A percentile compares a stretch with the other conserved stretches of the same genome.
Conservation (phyloP, 1,140 invertebrate species). For the Bombus difficillimus region DNA sequence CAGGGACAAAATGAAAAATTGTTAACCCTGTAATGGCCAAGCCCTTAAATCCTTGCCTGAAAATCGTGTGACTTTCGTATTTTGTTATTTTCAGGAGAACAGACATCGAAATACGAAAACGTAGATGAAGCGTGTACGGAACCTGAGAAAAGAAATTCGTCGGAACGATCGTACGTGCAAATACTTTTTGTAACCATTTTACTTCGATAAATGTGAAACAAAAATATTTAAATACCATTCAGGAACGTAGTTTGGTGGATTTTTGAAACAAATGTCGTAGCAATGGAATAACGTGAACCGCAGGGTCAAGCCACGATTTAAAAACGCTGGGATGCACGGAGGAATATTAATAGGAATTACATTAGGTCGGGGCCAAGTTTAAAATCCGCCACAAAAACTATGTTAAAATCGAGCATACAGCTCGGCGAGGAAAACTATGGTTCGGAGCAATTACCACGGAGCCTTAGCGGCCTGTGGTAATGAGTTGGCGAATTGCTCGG, state of each 20-base stretch:
- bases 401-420: background rate
- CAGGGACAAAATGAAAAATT: background rate
- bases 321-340: background rate
- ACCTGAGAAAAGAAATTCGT: too few species aligned
- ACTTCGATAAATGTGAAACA: too few species aligned
- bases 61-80: too few species aligned
- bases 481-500: constrained; percentile 25
- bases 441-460: constrained; percentile 1
- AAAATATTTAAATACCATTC: background rate
- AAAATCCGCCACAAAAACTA: background rate
- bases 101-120: too few species aligned
- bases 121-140: too few species aligned
- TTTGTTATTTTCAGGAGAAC: too few species aligned
- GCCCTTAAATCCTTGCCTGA: too few species aligned
- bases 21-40: background rate
- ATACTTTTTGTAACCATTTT: too few species aligned
- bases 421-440: background rate
- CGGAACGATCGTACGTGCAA: too few species aligned
- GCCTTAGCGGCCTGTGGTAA: background rate
- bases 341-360: constrained; percentile 3
- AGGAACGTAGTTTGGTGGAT: background rate
- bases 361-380: background rate
- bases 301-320: background rate
- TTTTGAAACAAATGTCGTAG: too few species aligned
- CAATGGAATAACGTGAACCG: too few species aligned